These are phyloP conservation scores for Hermatobates lingyangjiaoensis DNA, from an alignment of 1,140 invertebrate species.

Conservation along the genomic window DNA sequence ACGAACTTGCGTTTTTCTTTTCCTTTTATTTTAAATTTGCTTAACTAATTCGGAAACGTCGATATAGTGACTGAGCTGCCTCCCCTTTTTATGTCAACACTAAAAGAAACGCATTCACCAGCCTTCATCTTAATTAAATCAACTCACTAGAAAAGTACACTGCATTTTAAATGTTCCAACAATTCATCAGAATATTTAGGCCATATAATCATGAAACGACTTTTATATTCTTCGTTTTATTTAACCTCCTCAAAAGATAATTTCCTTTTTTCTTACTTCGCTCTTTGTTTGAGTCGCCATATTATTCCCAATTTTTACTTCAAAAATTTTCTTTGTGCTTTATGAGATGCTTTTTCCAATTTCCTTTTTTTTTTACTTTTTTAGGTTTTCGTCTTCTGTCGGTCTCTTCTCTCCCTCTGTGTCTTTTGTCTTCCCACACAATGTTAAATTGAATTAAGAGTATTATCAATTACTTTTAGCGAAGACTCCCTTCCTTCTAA, in stretches of 20 bases:
- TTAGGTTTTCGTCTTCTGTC: constrained; percentile 1
- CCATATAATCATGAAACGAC: constrained; percentile 1
- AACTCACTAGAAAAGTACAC: constrained; percentile 18
- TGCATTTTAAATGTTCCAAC: constrained; percentile 18
- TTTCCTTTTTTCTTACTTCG: background rate
- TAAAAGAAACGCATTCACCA: constrained; percentile 14
- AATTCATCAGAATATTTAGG: constrained; percentile 11
- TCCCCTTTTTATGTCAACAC: too few species aligned
- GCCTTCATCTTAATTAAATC: constrained; percentile 18
- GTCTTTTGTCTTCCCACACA: too few species aligned
- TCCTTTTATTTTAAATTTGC: too few species aligned
- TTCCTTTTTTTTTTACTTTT: constrained; percentile 3
- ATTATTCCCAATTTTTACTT: background rate
- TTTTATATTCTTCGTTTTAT: background rate
- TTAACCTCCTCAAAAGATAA: background rate
- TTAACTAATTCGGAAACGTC: too few species aligned
- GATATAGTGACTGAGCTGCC: too few species aligned
- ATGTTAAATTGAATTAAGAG: too few species aligned
- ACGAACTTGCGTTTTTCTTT: too few species aligned
- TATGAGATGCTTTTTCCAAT: constrained; percentile 1
- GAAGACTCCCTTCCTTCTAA: too few species aligned
- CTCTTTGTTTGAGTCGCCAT: background rate
- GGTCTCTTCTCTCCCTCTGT: too few species aligned
- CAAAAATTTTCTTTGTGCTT: too few species aligned
- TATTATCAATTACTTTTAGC: too few species aligned